Base-by-base conservation (phyloP, 2,113 vertebrate species). In the Tamias sibiricus region DNA sequence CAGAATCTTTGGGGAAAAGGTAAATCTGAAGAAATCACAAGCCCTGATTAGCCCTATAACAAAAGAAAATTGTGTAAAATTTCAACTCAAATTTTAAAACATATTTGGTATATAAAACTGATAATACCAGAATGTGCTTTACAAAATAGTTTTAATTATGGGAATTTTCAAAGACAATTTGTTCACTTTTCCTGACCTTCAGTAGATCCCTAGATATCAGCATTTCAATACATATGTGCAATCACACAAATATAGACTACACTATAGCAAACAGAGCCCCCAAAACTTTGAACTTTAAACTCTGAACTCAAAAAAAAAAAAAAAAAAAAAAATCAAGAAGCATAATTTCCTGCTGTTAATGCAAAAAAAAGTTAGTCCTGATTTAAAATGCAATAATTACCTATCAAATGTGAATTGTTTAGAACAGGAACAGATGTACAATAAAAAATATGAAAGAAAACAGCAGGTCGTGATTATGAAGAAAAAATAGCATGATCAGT, bases 211-310 rank as follows among this genome's bases (percentile, higher is more conserved):
- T 82, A 75, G 76, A 85, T 57, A 59, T 89, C 17, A 87, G 37
- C 26, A 83, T 80, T 94, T 96, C 68, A 85, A 49, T 90, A 92
- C 19, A 54, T 90, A 42, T 95, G 57, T 66, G 4, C 52, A 49
- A 82, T 42, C 17, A 22, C 74, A 94, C 35, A 92, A 90, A 90
- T 62, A 28, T 32, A 83, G 49, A 32, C 71, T 87, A 64, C 54
- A 72, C 37, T 77, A 30, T 16, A 80, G 32, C 76, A 93, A 76
- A 87, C 0, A 32, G 37, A 64, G 6, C 30, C 68, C 47, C 57
- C n/a, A 88, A 90, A 44, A 81, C 40, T 87, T 88, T 75, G 49
- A 97, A 92, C 42, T 82, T 88, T 79, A 57, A 97, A 92, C 47
- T 82, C n/a, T 86, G 28, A 93, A 95, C 37, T 72, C 66, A 71